phyloP scores from a whole-genome alignment of 2,113 vertebrate species.

The Aplodontia rufa region DNA sequence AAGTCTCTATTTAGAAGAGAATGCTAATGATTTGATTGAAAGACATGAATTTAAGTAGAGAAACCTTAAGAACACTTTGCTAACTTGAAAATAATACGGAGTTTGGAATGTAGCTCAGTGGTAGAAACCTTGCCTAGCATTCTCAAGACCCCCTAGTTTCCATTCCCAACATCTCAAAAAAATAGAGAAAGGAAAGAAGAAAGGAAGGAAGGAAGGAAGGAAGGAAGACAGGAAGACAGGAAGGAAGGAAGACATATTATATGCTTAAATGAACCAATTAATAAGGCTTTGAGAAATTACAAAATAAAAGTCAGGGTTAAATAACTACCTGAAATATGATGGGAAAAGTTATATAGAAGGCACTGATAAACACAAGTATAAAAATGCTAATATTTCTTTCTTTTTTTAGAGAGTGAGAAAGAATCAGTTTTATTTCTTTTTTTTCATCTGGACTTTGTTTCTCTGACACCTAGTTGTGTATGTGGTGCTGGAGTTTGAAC shows the following conservation, averaged over 20 bases:
- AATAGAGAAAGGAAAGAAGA: background rate
- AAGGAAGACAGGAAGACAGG: no score
- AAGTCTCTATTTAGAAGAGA: constrained; percentile 52
- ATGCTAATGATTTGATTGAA: constrained; percentile 27
- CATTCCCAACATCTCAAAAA: background rate
- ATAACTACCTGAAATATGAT: background rate
- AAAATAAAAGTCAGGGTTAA: background rate
- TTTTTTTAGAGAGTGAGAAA: no score
- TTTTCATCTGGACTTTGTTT: no score
- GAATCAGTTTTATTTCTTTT: no score
- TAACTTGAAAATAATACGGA: constrained; percentile 43
- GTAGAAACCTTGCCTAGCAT: no score
- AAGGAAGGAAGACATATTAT: no score
- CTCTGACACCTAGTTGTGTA: no score
- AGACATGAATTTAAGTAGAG: constrained; percentile 30
- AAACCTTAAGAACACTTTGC: constrained; percentile 48
- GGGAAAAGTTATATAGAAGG: background rate
- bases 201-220: background rate
- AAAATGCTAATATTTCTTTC: constrained; percentile 27
- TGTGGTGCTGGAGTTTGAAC: no score
- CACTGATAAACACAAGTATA: background rate
- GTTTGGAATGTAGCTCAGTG: background rate
- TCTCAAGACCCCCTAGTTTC: no score
- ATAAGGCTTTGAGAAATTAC: background rate
- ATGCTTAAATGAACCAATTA: constrained; percentile 21